phyloP scores from a whole-genome alignment of 35 echinoderm and acorn worm species.

The Heliocidaris erythrogramma region DNA sequence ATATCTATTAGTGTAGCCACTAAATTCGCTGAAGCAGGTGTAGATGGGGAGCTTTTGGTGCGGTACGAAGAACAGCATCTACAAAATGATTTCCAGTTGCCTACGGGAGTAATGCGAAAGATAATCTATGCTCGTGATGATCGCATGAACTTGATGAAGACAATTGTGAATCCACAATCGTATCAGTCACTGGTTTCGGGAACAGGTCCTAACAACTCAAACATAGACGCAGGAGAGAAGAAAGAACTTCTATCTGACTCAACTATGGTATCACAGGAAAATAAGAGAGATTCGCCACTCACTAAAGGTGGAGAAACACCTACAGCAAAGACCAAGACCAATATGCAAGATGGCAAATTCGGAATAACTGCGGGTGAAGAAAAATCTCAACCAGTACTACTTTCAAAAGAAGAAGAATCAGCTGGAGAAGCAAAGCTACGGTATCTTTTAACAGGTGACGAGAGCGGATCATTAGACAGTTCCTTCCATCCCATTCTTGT shows the following conservation, averaged over 20 bases:
- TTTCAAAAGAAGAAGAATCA: conserved; percentile 27
- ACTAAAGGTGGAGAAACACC: neutral
- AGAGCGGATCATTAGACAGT: neutral
- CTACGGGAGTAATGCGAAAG: conserved; percentile 25
- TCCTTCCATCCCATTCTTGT: conserved; percentile 15
- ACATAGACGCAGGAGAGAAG: neutral
- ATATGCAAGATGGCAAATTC: neutral
- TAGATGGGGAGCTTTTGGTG: conserved; percentile 15
- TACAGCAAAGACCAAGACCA: neutral
- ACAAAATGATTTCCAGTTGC: neutral
- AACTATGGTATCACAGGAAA: neutral
- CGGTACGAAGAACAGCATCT: conserved; percentile 19
- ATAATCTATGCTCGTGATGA: conserved; percentile 29
- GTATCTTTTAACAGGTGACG: conserved; percentile 28
- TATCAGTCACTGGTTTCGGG: neutral
- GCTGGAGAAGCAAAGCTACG: conserved; percentile 20
- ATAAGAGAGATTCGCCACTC: neutral
- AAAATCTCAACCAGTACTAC: neutral
- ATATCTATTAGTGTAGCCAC: neutral
- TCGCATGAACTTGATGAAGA: neutral
- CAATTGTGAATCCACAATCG: neutral
- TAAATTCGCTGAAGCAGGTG: neutral
- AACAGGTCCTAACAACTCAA: neutral
- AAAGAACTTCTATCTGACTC: neutral
- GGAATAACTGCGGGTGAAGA: neutral